Evolutionary conservation across 2,888 invertebrate species (phyloP).

Genomic region (Archaeoteleia sp.): DNA sequence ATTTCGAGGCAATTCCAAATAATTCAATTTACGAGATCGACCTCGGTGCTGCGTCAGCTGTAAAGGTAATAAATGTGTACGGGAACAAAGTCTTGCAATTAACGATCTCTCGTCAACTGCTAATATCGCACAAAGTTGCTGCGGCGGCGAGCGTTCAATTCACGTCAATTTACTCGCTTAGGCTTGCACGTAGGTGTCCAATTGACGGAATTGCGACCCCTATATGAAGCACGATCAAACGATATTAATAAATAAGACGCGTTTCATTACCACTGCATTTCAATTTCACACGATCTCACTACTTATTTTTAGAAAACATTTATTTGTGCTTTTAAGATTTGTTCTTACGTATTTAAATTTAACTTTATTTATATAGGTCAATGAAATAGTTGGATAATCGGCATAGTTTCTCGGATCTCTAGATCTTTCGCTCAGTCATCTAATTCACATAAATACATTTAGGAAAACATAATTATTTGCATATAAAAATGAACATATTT

Average conservation of each 20-base stretch:
- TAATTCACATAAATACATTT: too few relatives aligned
- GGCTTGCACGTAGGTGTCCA: slow-evolving; percentile 18
- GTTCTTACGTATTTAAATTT: too few relatives aligned
- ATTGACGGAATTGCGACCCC: slow-evolving; percentile 29
- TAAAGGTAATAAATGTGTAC: slow-evolving; percentile 41
- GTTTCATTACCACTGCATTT: too few relatives aligned
- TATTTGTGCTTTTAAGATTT: too few relatives aligned
- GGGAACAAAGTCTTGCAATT: slow-evolving; percentile 42
- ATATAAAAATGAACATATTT: too few relatives aligned
- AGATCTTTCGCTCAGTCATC: too few relatives aligned
- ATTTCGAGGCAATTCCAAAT: slow-evolving; percentile 15
- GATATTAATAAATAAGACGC: slow-evolving; percentile 30
- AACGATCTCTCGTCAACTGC: slow-evolving; percentile 45
- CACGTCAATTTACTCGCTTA: slow-evolving; percentile 37
- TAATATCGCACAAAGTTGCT: slow-evolving; percentile 46
- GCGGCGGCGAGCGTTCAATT: slow-evolving; percentile 43
- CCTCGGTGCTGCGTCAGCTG: slow-evolving; percentile 22
- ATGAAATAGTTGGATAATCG: too few relatives aligned
- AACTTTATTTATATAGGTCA: too few relatives aligned
- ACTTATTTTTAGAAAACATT: too few relatives aligned
- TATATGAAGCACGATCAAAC: slow-evolving; percentile 27
- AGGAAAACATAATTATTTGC: too few relatives aligned
- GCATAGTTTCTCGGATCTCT: too few relatives aligned
- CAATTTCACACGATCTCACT: too few relatives aligned
- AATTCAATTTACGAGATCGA: slow-evolving; percentile 29